Evolutionary conservation across 2,797 vertebrate genomes (phyloP).

Genomic region (Mormyrus proboscirostris): DNA sequence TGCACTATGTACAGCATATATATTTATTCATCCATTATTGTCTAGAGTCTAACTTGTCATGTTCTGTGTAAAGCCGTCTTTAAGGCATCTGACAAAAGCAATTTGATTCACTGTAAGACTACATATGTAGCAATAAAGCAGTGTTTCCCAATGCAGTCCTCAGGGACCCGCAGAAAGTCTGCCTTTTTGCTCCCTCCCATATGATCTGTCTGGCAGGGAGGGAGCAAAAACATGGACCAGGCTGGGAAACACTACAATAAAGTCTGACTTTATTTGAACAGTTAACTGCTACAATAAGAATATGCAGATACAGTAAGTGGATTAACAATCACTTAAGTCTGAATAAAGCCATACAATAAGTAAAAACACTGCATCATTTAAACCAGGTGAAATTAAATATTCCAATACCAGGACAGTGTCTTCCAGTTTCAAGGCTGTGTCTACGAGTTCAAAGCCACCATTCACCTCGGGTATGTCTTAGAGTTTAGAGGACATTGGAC

Average conservation of each 20-base stretch:
- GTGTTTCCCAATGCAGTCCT: neutral
- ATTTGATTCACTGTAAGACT: neutral
- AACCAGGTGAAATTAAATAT: neutral
- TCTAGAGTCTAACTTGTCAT: neutral
- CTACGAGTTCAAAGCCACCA: neutral
- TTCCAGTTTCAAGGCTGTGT: neutral
- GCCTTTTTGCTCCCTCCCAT: neutral
- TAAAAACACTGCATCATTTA: neutral
- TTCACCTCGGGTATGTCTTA: neutral
- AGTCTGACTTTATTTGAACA: neutral
- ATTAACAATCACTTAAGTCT: neutral
- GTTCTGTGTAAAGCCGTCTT: neutral
- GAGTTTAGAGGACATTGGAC: neutral
- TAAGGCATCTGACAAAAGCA: neutral
- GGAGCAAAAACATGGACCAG: neutral
- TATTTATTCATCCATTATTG: neutral
- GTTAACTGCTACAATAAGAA: neutral
- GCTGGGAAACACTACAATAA: neutral
- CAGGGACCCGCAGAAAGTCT: neutral
- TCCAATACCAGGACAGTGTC: neutral
- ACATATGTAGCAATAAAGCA: neutral
- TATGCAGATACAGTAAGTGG: neutral
- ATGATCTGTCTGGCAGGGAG: neutral
- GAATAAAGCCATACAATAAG: neutral
- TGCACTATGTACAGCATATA: neutral